Conservation (phyloP, 2,797 vertebrate species). For the Paguma larvata region DNA sequence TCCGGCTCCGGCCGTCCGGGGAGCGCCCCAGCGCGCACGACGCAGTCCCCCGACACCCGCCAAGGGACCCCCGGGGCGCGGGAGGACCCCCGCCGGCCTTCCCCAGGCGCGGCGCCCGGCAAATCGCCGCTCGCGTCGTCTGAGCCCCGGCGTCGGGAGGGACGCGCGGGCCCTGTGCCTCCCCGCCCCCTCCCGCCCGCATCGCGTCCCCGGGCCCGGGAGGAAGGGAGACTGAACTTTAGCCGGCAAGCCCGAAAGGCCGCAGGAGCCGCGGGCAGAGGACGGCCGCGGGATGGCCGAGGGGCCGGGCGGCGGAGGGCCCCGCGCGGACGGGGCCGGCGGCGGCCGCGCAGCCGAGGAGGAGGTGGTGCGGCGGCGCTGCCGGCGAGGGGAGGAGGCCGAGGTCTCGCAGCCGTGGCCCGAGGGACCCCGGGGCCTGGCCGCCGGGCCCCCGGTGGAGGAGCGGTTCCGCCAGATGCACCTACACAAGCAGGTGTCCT, state of each 20-base stretch:
- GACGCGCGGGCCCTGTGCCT: neutral
- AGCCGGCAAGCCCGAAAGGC: neutral
- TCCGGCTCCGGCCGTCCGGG: slow-evolving; percentile 41
- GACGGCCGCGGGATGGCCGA: slow-evolving; percentile 74
- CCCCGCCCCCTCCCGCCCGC: neutral
- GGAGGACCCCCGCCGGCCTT: neutral
- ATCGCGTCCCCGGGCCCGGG: neutral
- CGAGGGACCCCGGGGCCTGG: slow-evolving; percentile 53
- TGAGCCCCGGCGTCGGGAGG: slow-evolving; percentile 54
- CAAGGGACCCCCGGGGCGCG: neutral
- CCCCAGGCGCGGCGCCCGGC: neutral
- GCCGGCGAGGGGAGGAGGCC: slow-evolving; percentile 59
- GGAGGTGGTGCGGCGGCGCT: slow-evolving; percentile 67
- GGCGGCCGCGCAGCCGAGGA: slow-evolving; percentile 78
- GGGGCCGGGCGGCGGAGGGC: slow-evolving; percentile 55
- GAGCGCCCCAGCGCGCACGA: neutral
- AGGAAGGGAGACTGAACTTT: slow-evolving; percentile 7
- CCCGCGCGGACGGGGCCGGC: slow-evolving; percentile 52
- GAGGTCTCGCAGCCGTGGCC: slow-evolving; percentile 50
- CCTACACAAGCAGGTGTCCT: slow-evolving; percentile 93
- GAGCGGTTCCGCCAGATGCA: slow-evolving; percentile 90
- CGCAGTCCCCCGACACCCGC: neutral
- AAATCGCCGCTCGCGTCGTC: neutral
- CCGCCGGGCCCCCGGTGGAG: slow-evolving; percentile 81
- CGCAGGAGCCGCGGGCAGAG: neutral